Evolutionary conservation across 1,140 invertebrate species (phyloP).

Genomic region (Ylistrum balloti): DNA sequence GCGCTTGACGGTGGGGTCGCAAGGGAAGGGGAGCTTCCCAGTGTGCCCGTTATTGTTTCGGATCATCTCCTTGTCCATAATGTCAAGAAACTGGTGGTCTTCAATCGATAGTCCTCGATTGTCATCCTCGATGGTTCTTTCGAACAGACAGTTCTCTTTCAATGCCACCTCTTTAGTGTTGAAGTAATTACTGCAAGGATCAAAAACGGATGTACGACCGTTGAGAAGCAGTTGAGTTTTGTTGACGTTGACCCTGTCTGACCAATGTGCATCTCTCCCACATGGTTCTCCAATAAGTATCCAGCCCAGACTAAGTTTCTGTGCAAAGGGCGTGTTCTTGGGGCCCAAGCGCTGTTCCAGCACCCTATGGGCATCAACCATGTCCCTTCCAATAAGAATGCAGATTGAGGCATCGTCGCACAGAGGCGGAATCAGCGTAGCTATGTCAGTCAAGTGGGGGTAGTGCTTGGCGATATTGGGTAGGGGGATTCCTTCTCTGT

Average conservation of each 20-base stretch:
- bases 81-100: slow-evolving; percentile 56
- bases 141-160: slow-evolving; percentile 41
- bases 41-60: not conserved
- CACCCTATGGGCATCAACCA: slow-evolving; percentile 61
- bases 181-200: slow-evolving; percentile 58
- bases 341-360: slow-evolving; percentile 54
- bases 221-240: slow-evolving; percentile 56
- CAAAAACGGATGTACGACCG: slow-evolving; percentile 48
- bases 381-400: slow-evolving; percentile 62
- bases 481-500: slow-evolving; percentile 55
- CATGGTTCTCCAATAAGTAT: slow-evolving; percentile 65
- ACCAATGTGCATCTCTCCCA: slow-evolving; percentile 53
- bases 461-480: slow-evolving; percentile 45
- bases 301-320: slow-evolving; percentile 63
- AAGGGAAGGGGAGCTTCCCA: slow-evolving; percentile 49
- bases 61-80: slow-evolving; percentile 58
- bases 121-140: slow-evolving; percentile 50
- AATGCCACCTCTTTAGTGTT: slow-evolving; percentile 29
- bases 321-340: slow-evolving; percentile 56
- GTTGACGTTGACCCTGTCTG: slow-evolving; percentile 36
- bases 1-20: not conserved
- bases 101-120: slow-evolving; percentile 52
- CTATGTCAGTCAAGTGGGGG: slow-evolving; percentile 47
- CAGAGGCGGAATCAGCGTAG: slow-evolving; percentile 51
- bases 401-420: slow-evolving; percentile 49